A percentile compares a stretch with the other conserved stretches of the same genome.
phyloP scores from a whole-genome alignment of 2,113 vertebrate species.

The Caloenas nicobarica region DNA sequence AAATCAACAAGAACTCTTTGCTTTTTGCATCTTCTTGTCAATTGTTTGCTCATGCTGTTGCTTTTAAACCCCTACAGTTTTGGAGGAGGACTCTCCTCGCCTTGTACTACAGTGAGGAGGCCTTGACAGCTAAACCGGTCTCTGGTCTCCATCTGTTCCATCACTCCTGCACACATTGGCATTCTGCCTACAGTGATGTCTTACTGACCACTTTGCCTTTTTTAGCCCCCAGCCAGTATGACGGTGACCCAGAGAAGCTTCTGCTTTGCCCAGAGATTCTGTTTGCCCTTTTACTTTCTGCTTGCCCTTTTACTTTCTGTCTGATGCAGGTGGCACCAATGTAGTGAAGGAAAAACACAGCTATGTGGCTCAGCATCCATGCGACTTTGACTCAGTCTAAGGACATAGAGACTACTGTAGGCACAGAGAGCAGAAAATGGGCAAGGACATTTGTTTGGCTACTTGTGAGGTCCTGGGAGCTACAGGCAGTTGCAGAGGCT shows the following conservation, averaged over 20 bases:
- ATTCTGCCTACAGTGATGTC: not conserved
- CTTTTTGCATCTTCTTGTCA: not conserved
- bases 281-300: too few species aligned
- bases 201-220: not conserved
- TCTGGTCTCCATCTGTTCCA: not conserved
- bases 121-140: not conserved
- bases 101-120: not conserved
- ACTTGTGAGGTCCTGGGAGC: too few species aligned
- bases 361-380: not conserved
- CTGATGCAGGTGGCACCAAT: slow-evolving; percentile 94
- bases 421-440: too few species aligned
- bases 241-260: slow-evolving; percentile 93
- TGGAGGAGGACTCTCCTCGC: not conserved
- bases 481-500: too few species aligned
- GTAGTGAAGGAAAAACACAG: slow-evolving; percentile 90
- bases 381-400: not conserved
- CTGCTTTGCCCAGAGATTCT: slow-evolving; percentile 90
- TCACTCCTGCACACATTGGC: not conserved
- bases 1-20: not conserved
- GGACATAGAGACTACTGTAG: not conserved
- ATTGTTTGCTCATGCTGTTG: not conserved
- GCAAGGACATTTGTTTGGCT: too few species aligned
- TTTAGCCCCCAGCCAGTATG: slow-evolving; percentile 79
- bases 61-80: not conserved
- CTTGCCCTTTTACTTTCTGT: slow-evolving; percentile 87